These are phyloP conservation scores for Amphiura filiformis DNA, from an alignment of 35 echinoderm and acorn worm genomes.

Conservation along the genomic window DNA sequence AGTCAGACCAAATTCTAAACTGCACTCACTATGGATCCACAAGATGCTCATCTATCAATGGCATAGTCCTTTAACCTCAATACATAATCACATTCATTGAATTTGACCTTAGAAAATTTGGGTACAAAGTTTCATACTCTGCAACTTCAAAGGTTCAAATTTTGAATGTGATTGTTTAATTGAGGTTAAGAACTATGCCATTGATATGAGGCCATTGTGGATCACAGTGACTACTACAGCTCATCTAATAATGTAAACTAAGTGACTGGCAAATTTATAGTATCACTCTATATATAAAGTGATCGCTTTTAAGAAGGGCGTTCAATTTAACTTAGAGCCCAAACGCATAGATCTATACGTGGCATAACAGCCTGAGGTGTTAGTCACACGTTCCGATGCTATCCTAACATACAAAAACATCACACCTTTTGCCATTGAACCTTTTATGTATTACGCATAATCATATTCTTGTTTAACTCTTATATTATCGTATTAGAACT, in stretches of 20 bases:
- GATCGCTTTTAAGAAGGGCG: constrained; percentile 5
- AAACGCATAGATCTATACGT: neutral
- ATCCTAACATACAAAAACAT: neutral
- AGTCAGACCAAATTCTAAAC: too few relatives aligned
- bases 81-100: too few relatives aligned
- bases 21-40: too few relatives aligned
- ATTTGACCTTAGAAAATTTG: too few relatives aligned
- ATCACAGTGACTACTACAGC: neutral
- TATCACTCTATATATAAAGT: neutral
- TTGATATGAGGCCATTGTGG: too few relatives aligned
- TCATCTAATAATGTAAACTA: neutral
- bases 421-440: neutral
- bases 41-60: too few relatives aligned
- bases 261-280: neutral
- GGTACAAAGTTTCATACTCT: too few relatives aligned
- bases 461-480: neutral
- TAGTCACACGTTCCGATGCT: neutral
- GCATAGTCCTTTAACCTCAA: too few relatives aligned
- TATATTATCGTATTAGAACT: neutral
- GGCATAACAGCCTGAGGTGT: neutral
- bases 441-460: neutral
- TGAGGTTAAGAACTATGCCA: too few relatives aligned
- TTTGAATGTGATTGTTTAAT: too few relatives aligned
- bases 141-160: too few relatives aligned
- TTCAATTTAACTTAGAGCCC: neutral